phyloP scores from a whole-genome alignment of 1,140 invertebrate species.

The Drosophila serrata region DNA sequence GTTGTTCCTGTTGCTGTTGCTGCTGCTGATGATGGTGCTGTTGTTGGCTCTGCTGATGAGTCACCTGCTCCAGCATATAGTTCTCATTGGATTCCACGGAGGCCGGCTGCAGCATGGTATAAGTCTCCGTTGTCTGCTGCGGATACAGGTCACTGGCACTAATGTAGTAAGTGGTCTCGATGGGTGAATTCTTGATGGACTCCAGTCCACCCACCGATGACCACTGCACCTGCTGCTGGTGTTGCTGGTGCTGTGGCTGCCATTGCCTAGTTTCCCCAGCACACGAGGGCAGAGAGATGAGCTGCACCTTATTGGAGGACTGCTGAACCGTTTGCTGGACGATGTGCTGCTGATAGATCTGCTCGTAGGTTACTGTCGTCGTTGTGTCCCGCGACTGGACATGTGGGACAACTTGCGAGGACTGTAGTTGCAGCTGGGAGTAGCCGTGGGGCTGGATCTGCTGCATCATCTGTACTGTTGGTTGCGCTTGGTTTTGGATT shows the following conservation, averaged over 20 bases:
- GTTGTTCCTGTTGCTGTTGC: slow-evolving; percentile 18
- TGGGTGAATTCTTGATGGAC: slow-evolving; percentile 56
- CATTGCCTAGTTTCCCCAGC: slow-evolving; percentile 15
- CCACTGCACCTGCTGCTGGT: slow-evolving; percentile 63
- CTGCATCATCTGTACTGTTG: slow-evolving; percentile 27
- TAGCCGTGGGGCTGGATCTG: slow-evolving; percentile 16
- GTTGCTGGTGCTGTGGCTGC: slow-evolving; percentile 34
- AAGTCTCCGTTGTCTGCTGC: slow-evolving; percentile 43
- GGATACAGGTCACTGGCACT: slow-evolving; percentile 73
- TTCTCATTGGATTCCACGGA: slow-evolving; percentile 62
- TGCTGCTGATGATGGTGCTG: slow-evolving; percentile 26
- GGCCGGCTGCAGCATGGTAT: slow-evolving; percentile 46
- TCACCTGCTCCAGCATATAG: slow-evolving; percentile 62
- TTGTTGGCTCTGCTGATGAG: slow-evolving; percentile 35
- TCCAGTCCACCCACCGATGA: slow-evolving; percentile 68
- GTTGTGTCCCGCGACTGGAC: slow-evolving; percentile 35
- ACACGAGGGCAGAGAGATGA: slow-evolving; percentile 31
- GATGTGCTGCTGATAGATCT: slow-evolving; percentile 47
- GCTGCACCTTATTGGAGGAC: slow-evolving; percentile 42
- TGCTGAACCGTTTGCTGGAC: slow-evolving; percentile 42
- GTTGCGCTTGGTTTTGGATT: not conserved
- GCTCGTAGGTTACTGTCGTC: slow-evolving; percentile 42
- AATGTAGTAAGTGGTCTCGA: slow-evolving; percentile 77
- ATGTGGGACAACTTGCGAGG: slow-evolving; percentile 18
- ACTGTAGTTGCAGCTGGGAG: slow-evolving; percentile 7